Base-by-base conservation (phyloP, 30 jellyfish, hydroid and myxozoan species). In the Mastigias papua region DNA sequence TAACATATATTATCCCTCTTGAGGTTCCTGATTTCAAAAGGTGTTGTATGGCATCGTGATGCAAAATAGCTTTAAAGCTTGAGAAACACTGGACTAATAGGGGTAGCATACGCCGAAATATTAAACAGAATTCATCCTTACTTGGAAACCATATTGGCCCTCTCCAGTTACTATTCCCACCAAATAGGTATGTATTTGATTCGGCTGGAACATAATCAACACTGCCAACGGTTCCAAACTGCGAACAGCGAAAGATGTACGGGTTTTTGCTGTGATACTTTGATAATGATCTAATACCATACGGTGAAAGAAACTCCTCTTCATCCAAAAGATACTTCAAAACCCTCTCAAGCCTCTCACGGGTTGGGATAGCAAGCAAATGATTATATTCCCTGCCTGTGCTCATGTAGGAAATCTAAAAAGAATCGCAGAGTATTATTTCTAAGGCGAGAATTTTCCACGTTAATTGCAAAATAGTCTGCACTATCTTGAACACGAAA, bases 141-240 rank as follows among this genome's bases (percentile, higher is more conserved):
- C 98, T 87, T 64, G 98, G 98, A 29, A 93, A 88, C 98, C 98
- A 93, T 28, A 93, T 78, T 8, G 98, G 98, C 22, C 98, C 98
- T 82, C 98, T 88, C 98, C 98, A 93, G 77, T 93, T 93, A 73
- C 97, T 85, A 72, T 93, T 93, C 0, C 98, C 98, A 28, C 98
- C 98, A 78, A 93, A 93, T 11, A 93, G 78, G 48, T 93, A 87
- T 2, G 97, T 85, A 50, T 89, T 88, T 16, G 98, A 93, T 54
- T 93, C 98, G 2, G 97, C 98, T 3, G 98, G 96, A 8, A 85
- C 69, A 77, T 93, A 93, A 7, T 76, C 97, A 0, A 93, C 98
- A n/a, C 91, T 54, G 17, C 84, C 74, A 50, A 69, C 82, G 5
- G 86, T 58, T 5, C 91, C 91, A 37, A 60, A 64, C 51, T 71